Evolutionary conservation across 2,113 vertebrate species (phyloP).

Genomic region (Bubo bubo): DNA sequence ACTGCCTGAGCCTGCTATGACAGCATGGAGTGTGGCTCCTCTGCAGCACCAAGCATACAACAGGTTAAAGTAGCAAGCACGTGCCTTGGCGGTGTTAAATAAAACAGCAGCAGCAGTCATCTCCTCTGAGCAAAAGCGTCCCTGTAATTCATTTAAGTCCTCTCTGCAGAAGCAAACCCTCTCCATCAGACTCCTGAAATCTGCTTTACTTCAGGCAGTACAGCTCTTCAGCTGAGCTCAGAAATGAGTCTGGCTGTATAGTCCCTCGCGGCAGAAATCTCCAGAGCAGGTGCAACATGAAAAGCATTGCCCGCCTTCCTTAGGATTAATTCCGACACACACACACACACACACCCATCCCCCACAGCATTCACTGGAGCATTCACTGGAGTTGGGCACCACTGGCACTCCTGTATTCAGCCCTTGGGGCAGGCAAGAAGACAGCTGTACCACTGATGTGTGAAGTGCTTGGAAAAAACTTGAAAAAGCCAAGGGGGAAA

Average conservation of each 20-base stretch:
- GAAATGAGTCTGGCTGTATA: background rate
- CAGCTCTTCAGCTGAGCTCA: background rate
- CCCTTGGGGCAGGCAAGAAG: background rate
- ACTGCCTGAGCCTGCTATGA: background rate
- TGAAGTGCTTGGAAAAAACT: background rate
- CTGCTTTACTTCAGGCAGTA: background rate
- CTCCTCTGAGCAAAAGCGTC: background rate
- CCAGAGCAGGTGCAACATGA: background rate
- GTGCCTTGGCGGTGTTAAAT: background rate
- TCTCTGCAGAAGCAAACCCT: background rate
- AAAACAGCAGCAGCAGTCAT: background rate
- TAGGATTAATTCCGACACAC: background rate
- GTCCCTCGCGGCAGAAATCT: background rate
- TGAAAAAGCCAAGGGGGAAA: background rate
- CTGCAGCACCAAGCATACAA: background rate
- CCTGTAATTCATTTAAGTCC: background rate
- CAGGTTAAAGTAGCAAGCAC: background rate
- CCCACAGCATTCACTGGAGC: too few relatives aligned
- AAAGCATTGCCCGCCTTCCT: background rate
- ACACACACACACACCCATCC: too few relatives aligned
- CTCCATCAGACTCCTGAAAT: background rate
- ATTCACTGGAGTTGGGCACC: background rate
- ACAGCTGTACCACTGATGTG: background rate
- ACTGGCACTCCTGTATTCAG: background rate
- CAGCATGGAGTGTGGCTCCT: background rate